These are phyloP conservation scores for Pluvialis apricaria DNA, from an alignment of 2,113 vertebrate species.

Conservation along the genomic window DNA sequence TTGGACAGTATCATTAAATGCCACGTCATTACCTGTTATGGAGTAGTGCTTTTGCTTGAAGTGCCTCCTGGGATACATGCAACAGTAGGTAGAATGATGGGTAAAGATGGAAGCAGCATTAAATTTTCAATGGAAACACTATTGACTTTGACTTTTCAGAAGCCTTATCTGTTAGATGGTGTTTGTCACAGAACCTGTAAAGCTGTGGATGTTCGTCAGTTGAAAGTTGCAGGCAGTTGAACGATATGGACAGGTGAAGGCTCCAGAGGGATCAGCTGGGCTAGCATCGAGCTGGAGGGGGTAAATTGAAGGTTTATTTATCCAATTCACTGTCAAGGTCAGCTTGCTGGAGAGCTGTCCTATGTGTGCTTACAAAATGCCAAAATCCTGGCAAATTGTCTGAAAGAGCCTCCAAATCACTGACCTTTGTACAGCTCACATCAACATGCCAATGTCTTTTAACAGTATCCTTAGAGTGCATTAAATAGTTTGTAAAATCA, in stretches of 20 bases:
- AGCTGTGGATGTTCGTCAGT: slow-evolving; percentile 82
- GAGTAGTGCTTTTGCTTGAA: slow-evolving; percentile 88
- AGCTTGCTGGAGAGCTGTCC: slow-evolving; percentile 96
- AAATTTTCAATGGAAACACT: slow-evolving; percentile 91
- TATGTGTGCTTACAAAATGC: slow-evolving; percentile 98
- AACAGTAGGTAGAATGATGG: slow-evolving; percentile 83
- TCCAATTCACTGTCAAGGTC: slow-evolving; percentile 99
- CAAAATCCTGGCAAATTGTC: slow-evolving; percentile 98
- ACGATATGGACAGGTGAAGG: slow-evolving; percentile 98
- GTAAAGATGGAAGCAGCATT: slow-evolving; percentile 90
- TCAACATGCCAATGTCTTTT: slow-evolving; percentile 90
- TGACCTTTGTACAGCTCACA: slow-evolving; percentile 96
- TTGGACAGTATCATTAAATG: slow-evolving; percentile 99
- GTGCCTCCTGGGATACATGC: slow-evolving; percentile 82
- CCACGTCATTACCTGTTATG: slow-evolving; percentile 99
- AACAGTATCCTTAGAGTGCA: slow-evolving; percentile 87
- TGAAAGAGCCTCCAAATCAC: slow-evolving; percentile 88
- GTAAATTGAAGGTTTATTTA: slow-evolving; percentile 99
- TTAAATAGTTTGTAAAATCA: slow-evolving; percentile 80
- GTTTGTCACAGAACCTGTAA: slow-evolving; percentile 93
- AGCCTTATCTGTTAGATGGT: slow-evolving; percentile 90
- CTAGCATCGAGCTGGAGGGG: slow-evolving; percentile 82
- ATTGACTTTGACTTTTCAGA: slow-evolving; percentile 97
- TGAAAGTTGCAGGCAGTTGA: slow-evolving; percentile 87
- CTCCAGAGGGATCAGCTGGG: slow-evolving; percentile 89